These are phyloP conservation scores for Astreopora myriophthalma DNA, from an alignment of 64 coral and sea anemone species.

Conservation along the genomic window DNA sequence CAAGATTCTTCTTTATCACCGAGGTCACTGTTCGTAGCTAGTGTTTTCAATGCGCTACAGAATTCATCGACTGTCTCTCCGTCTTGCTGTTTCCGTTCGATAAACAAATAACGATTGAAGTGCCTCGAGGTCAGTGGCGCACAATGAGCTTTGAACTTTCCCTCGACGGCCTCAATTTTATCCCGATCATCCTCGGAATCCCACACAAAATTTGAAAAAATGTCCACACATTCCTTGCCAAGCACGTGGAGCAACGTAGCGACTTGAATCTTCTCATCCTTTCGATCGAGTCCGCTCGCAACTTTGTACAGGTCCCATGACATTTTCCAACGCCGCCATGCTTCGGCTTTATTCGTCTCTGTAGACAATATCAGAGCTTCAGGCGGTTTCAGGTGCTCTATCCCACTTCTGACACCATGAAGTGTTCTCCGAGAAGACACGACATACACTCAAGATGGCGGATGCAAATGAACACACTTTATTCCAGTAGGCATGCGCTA, in stretches of 20 bases:
- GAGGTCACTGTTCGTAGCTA: no score
- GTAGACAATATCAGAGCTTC: slow-evolving; percentile 23
- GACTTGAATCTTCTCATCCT: not conserved
- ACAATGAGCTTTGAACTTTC: slow-evolving; percentile 54
- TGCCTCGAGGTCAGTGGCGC: slow-evolving; percentile 46
- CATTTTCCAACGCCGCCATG: slow-evolving; percentile 54
- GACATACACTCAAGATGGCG: no score
- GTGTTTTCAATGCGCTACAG: no score
- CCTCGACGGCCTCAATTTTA: slow-evolving; percentile 29
- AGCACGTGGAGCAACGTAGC: not conserved
- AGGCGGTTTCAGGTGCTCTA: no score
- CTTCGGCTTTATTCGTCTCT: slow-evolving; percentile 48
- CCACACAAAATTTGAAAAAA: slow-evolving; percentile 48
- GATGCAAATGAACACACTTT: no score
- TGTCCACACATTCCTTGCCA: slow-evolving; percentile 65
- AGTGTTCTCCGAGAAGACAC: no score
- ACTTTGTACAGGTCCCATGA: slow-evolving; percentile 42
- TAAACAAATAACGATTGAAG: slow-evolving; percentile 58
- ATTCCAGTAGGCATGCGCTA: no score
- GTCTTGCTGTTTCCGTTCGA: slow-evolving; percentile 56
- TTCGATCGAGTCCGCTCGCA: slow-evolving; percentile 44
- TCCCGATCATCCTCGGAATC: slow-evolving; percentile 38
- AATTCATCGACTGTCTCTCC: no score
- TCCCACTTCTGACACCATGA: no score
- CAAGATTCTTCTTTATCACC: not conserved